Percentiles rank a stretch among this genome's conserved stretches.
Conservation (phyloP, 2,888 invertebrate species). For the Polymixis lichenea region DNA sequence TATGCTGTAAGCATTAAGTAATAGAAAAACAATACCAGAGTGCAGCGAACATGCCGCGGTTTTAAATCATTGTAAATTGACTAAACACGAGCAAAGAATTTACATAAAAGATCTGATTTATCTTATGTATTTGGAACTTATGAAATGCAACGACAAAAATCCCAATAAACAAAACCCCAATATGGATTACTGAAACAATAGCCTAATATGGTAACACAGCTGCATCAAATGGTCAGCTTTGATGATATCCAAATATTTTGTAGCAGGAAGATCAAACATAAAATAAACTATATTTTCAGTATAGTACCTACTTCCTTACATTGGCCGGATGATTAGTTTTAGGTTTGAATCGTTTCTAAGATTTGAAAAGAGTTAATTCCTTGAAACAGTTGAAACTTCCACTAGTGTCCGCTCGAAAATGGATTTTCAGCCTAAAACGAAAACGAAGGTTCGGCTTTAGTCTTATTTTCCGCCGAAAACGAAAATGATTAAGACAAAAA, state of each 20-base stretch:
- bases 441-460: too few relatives aligned
- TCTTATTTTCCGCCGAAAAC: too few relatives aligned
- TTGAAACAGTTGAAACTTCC: background rate
- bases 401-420: too few relatives aligned
- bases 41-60: constrained; percentile 37
- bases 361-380: background rate
- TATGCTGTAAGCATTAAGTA: background rate
- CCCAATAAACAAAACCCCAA: background rate
- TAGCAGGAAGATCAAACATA: constrained; percentile 12
- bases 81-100: constrained; percentile 49
- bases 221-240: constrained; percentile 7
- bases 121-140: background rate
- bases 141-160: background rate
- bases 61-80: constrained; percentile 48
- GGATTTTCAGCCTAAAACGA: too few relatives aligned
- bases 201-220: constrained; percentile 4
- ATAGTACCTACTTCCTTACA: background rate
- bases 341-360: background rate
- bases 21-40: constrained; percentile 9
- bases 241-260: constrained; percentile 24
- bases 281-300: background rate
- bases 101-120: constrained; percentile 28
- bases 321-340: background rate
- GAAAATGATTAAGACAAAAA: too few relatives aligned
- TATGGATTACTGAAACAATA: constrained; percentile 29